Evolutionary conservation across 2,113 vertebrate species (phyloP).

Genomic region (Genyomyrus donnyi): DNA sequence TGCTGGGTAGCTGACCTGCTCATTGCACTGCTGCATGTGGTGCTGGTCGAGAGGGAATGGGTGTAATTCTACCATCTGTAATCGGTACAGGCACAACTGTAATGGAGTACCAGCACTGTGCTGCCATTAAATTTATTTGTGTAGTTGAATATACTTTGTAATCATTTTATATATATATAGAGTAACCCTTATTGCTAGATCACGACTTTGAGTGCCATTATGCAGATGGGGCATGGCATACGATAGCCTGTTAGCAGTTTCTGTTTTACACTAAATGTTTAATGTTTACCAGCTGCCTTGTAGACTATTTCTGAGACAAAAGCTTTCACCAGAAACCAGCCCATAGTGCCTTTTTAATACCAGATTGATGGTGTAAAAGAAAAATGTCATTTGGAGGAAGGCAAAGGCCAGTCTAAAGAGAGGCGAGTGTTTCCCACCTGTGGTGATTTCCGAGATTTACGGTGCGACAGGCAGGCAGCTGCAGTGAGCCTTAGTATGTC

Average conservation of each 20-base stretch:
- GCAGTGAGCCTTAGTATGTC: background rate
- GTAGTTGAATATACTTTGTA: background rate
- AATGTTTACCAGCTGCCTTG: background rate
- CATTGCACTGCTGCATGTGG: background rate
- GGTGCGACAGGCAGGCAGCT: background rate
- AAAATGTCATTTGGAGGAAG: background rate
- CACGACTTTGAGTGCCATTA: background rate
- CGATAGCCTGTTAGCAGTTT: background rate
- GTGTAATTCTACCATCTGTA: background rate
- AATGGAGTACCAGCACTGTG: background rate
- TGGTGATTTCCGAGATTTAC: background rate
- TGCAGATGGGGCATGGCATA: background rate
- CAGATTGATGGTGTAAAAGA: background rate
- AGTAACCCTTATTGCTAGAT: background rate
- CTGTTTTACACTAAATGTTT: background rate
- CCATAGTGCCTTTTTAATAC: background rate
- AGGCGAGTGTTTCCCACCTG: background rate
- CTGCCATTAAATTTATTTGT: background rate
- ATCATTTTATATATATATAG: no score
- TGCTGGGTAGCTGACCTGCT: background rate
- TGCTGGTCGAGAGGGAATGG: background rate
- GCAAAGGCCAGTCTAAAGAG: background rate
- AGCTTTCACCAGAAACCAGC: background rate
- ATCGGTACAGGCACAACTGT: background rate
- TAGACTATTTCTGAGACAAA: background rate